Evolutionary conservation across 2,888 invertebrate species (phyloP), one percentile per base, ranked within the genome.

Genomic region (Sclerodermus sp.): DNA sequence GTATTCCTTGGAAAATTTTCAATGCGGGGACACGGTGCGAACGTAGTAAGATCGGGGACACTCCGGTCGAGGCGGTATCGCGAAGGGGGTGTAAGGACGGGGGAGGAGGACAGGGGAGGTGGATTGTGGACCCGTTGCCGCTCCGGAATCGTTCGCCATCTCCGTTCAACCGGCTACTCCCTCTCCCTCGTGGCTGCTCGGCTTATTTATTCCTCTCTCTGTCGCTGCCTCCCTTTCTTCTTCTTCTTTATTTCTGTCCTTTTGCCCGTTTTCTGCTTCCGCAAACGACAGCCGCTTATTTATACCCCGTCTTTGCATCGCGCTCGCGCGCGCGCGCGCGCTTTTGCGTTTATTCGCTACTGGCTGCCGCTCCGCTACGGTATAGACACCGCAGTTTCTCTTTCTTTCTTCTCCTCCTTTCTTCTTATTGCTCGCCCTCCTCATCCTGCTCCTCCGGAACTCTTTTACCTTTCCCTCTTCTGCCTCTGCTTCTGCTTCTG

Each of bases 261-360:
- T 76, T 76, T 75, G 70, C 60, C 74, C 71, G 72, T 77, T 76
- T 77, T 76, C 73, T 77, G 73, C 76, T 77, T 76, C 77, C 76
- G 77, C 76, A 77, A 77, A 75, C 75, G 77, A 77, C 77, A 77
- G 77, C 73, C 75, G 74, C 74, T 77, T 77, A 77, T 77, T 77
- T 77, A 77, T 77, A 77, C 75, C 74, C 64, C 73, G 73, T 72
- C 77, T 76, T 76, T 73, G 76, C 75, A 76, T 75, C 75, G 76
- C 70, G 66, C 71, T 58, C 68, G 68, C 68, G 61, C 66, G 61
- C 57, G 74, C 73, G 66, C 67, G 70, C 68, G 68, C 64, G 65
- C 73, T 71, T 67, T 72, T 64, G 70, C 72, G 71, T 68, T 68
- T 69, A 66, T 67, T 67, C 60, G 51, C 57, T 62, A 49, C 58